Evolutionary conservation across 2,888 invertebrate species (phyloP).

Genomic region (Acleris holmiana): DNA sequence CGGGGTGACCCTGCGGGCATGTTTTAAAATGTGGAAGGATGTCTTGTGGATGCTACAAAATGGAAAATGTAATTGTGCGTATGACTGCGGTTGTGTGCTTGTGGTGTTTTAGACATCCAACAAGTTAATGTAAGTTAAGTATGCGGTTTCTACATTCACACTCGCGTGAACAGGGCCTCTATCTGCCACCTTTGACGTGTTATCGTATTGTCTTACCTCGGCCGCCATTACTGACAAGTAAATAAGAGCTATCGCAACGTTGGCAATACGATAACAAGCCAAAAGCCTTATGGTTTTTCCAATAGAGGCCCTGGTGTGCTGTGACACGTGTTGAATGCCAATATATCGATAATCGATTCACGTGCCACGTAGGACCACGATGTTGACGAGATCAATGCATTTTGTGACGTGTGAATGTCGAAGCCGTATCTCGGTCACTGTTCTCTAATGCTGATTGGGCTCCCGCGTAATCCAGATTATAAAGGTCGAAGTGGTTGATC

Average conservation of each 20-base stretch:
- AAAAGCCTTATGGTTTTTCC: too few species aligned
- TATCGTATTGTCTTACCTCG: too few species aligned
- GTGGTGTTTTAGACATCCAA: slow-evolving; percentile 64
- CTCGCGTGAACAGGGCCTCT: not conserved
- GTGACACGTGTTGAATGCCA: too few species aligned
- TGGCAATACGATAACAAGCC: too few species aligned
- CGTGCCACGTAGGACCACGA: too few species aligned
- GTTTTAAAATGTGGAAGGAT: slow-evolving; percentile 44
- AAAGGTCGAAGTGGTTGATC: slow-evolving; percentile 1
- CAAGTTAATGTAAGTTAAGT: slow-evolving; percentile 49
- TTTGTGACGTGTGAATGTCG: slow-evolving; percentile 40
- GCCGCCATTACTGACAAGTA: too few species aligned
- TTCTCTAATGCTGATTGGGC: slow-evolving; percentile 30
- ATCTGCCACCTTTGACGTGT: too few species aligned
- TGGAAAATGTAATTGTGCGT: slow-evolving; percentile 43
- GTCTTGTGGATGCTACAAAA: slow-evolving; percentile 37
- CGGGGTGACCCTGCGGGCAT: slow-evolving; percentile 49
- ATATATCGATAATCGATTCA: too few species aligned
- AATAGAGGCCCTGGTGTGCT: too few species aligned
- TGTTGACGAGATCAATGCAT: too few species aligned
- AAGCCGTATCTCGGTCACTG: slow-evolving; percentile 32
- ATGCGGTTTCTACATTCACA: slow-evolving; percentile 49
- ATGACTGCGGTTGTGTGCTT: slow-evolving; percentile 57
- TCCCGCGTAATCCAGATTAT: not conserved
- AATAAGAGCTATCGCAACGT: too few species aligned